Evolutionary conservation across 2,113 vertebrate genomes (phyloP), one percentile per base, ranked within the genome.

Genomic region (Scomber colias): DNA sequence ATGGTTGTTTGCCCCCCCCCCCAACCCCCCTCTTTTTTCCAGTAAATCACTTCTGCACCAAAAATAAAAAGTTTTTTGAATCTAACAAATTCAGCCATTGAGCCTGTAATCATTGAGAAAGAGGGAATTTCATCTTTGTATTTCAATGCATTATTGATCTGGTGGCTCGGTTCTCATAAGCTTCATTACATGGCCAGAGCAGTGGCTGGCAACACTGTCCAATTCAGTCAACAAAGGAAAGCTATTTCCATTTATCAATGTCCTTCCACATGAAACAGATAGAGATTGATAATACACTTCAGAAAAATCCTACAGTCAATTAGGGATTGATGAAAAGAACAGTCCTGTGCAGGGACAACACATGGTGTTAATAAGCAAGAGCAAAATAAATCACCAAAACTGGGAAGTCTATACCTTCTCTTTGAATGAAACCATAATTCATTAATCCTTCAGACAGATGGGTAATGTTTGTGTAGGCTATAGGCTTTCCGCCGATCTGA

Each of bases 201-300:
- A 82, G 77, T 75, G 83, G 89, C 91, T 77, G 53, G 90, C 88
- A 84, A 86, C 87, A 83, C 75, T 92, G 92, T 94, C 93, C 92
- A 87, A 91, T 92, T 83, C 79, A 87, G 91, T 95, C 94, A 93
- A 89, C 92, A 91, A 90, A 91, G 84, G 83, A 94, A 93, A 91
- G 91, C 89, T 90, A 92, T 95, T 95, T 94, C 91, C 92, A 95
- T 93, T 95, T 85, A 95, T 94, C 94, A 94, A 94, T 82, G 90
- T 91, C 92, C 78, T 87, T 92, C 88, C 88, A 88, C 86, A 78
- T 83, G 69, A 93, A 93, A 92, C 78, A 93, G 88, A 95, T 93
- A 94, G 80, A 95, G 93, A 94, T 94, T 94, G 92, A 95, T 95
- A 94, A 92, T 87, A 92, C 83, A 93, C 92, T 95, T 93, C 91